Evolutionary conservation across 2,797 vertebrate genomes (phyloP), one percentile per base, ranked within the genome.

Genomic region (Pseudotriccus pelzelni): DNA sequence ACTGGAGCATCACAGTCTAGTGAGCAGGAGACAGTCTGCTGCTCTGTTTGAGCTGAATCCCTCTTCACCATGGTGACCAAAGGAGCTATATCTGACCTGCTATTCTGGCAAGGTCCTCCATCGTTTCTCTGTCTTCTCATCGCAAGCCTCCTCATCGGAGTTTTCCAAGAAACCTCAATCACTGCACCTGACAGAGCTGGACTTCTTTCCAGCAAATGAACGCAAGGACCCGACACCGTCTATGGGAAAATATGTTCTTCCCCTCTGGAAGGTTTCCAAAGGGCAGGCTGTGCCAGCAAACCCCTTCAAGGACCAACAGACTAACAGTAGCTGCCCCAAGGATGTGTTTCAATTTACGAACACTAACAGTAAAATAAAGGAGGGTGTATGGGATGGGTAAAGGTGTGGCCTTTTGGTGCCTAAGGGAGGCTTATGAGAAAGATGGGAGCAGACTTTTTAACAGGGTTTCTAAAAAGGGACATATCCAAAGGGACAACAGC

Each of bases 131-230:
- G 87, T 74, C 92, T 94, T 86, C 84, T 94, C 87, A 69, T 92
- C 2, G 4, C 81, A 70, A 93, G 52, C 68, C 85, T 91, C 74
- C 73, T 96, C 76, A 69, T 90, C 43, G 5, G 91, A 63, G 73
- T 86, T 95, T 95, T 97, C 96, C 96, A 97, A 96, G 95, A 96
- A 92, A 62, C 73, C 80, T 94, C 94, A 93, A 93, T 90, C 92
- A 94, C 47, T 69, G 2, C 24, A 93, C 80, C 95, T 84, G 95
- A 91, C 82, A 94, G 74, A 84, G 69, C 22, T 0, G 15, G 63
- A 93, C 70, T 91, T 84, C 77, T 28, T 93, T 94, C 77, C 90
- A 94, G 93, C 37, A 91, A 93, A 90, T 1, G 55, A 94, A 67
- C 13, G 16, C 46, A 30, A 83, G 68, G 64, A 84, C 56, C 56